These are phyloP conservation scores for Cryptoleucopteryx plumbea DNA, from an alignment of 2,113 vertebrate species.

Conservation along the genomic window DNA sequence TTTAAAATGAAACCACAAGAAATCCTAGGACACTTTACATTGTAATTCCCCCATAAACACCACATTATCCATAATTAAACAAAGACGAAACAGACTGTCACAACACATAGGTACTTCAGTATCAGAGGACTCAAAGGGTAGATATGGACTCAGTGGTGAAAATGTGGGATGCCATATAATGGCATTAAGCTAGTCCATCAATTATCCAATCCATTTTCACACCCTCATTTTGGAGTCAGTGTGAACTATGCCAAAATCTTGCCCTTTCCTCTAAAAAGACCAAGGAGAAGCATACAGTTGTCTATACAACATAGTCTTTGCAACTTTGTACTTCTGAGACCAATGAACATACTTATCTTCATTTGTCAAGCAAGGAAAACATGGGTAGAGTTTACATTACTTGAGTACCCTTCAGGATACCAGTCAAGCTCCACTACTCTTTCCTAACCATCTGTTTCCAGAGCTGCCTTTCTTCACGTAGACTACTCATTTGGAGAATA, in stretches of 20 bases:
- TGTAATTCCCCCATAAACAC: neutral
- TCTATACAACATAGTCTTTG: neutral
- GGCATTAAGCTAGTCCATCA: neutral
- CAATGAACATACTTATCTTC: neutral
- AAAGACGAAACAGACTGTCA: neutral
- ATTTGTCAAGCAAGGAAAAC: neutral
- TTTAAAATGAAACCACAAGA: neutral
- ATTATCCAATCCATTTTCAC: neutral
- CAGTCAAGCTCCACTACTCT: neutral
- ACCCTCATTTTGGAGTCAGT: neutral
- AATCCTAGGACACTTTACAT: neutral
- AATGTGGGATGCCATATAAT: neutral
- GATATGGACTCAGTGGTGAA: neutral
- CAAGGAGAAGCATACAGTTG: neutral
- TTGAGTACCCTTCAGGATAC: neutral
- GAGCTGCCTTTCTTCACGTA: neutral
- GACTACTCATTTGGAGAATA: neutral
- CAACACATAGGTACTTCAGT: neutral
- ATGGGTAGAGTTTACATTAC: neutral
- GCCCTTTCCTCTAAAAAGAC: neutral
- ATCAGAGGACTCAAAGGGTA: neutral
- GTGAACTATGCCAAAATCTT: neutral
- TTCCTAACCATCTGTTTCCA: neutral
- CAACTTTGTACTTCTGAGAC: neutral
- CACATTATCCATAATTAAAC: neutral